A percentile compares a stretch with the other conserved stretches of the same genome.
Evolutionary conservation across 2,888 invertebrate species (phyloP).

Genomic region (Sialis lutaria): DNA sequence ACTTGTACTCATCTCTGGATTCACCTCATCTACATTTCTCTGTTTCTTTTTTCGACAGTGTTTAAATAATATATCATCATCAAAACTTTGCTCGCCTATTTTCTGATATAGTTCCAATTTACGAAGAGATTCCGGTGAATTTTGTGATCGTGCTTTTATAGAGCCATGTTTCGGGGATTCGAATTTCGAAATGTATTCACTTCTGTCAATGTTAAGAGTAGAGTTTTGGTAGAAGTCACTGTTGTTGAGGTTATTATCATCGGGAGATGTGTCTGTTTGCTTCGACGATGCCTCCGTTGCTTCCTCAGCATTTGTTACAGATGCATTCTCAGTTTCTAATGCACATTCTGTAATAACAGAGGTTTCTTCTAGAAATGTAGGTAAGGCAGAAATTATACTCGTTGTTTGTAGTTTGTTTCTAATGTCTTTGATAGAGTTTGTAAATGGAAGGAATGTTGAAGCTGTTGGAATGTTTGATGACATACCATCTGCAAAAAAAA

Average conservation of each 20-base stretch:
- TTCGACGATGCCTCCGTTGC: conserved; percentile 45
- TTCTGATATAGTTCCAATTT: conserved; percentile 49
- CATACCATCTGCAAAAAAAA: conserved; percentile 7
- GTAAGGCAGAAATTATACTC: conserved; percentile 18
- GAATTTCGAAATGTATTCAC: conserved; percentile 3
- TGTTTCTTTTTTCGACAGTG: conserved; percentile 31
- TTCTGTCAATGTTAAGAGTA: conserved; percentile 8
- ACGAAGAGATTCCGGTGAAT: conserved; percentile 17
- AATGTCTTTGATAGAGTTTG: conserved; percentile 19
- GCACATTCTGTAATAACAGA: conserved; percentile 13
- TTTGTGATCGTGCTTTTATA: conserved; percentile 7
- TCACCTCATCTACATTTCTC: conserved; percentile 13
- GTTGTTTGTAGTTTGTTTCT: conserved; percentile 21
- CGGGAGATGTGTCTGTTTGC: not conserved
- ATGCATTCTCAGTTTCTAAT: conserved; percentile 26
- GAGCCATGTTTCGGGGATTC: conserved; percentile 7
- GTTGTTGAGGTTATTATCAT: not conserved
- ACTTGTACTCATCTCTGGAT: conserved; percentile 17
- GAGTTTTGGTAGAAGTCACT: not conserved
- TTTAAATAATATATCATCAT: conserved; percentile 48
- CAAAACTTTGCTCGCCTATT: conserved; percentile 55
- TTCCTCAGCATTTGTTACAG: conserved; percentile 48
- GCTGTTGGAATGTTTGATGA: conserved; percentile 7
- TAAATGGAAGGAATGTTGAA: conserved; percentile 11
- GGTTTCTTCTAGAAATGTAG: conserved; percentile 16